phyloP scores from a whole-genome alignment of 1,140 invertebrate genomes.

The Lepidurus couesii region DNA sequence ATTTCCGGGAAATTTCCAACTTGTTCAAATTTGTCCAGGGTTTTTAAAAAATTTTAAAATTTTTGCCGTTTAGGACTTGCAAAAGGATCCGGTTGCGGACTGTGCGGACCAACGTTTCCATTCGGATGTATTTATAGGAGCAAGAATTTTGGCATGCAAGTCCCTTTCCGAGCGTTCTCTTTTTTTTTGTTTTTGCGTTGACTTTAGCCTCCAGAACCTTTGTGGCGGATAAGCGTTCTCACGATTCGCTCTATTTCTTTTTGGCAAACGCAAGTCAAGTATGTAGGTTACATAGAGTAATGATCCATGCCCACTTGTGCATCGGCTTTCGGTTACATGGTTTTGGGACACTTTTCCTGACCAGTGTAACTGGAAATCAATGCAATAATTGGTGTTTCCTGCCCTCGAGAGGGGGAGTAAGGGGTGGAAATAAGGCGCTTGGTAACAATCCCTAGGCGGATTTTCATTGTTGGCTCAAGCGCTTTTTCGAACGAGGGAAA shows the following conservation, averaged over 20 bases:
- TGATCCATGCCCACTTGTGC: constrained; percentile 5
- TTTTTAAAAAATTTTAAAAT: not conserved
- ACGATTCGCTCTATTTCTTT: constrained; percentile 11
- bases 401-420: not conserved
- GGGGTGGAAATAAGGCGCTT: not conserved
- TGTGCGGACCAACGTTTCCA: too few relatives aligned
- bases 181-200: not conserved
- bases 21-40: constrained; percentile 2
- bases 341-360: not conserved
- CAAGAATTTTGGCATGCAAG: too few relatives aligned
- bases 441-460: not conserved
- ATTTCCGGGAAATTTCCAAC: constrained; percentile 10
- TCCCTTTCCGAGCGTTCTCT: not conserved
- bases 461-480: constrained; percentile 4
- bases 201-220: not conserved
- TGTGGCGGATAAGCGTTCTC: not conserved
- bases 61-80: not conserved
- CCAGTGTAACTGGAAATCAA: not conserved
- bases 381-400: not conserved
- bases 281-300: not conserved
- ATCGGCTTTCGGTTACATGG: not conserved
- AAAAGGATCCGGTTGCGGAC: too few relatives aligned
- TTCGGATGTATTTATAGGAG: too few relatives aligned
- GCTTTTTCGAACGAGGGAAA: not conserved
- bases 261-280: not conserved